A percentile compares a stretch with the other conserved stretches of the same genome.
Conservation (phyloP, 2,888 invertebrate species). For the Ochropleura plecta region DNA sequence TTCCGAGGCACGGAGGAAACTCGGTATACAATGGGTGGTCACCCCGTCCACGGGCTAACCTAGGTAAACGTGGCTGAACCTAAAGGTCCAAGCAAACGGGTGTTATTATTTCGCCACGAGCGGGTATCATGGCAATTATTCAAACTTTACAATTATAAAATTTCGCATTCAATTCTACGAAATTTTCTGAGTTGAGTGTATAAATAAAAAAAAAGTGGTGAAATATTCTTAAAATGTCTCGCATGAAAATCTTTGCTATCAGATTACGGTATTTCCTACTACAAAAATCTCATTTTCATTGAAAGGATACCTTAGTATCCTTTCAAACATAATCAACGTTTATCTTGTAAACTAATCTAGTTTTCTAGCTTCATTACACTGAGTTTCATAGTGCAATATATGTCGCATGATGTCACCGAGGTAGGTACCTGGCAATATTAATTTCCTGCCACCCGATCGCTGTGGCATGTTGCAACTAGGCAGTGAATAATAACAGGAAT, state of each 20-base stretch:
- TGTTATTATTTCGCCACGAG: too few relatives aligned
- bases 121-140: too few relatives aligned
- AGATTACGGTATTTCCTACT: background rate
- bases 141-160: too few relatives aligned
- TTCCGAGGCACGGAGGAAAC: too few relatives aligned
- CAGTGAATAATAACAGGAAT: slow-evolving; percentile 46
- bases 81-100: too few relatives aligned
- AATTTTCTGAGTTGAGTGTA: too few relatives aligned
- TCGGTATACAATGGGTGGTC: too few relatives aligned
- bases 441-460: slow-evolving; percentile 58
- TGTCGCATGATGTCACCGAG: slow-evolving; percentile 31
- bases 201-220: too few relatives aligned
- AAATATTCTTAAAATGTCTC: background rate
- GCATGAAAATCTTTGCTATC: background rate
- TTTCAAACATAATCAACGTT: slow-evolving; percentile 2
- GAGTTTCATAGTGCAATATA: slow-evolving; percentile 37
- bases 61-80: too few relatives aligned
- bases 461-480: slow-evolving; percentile 48
- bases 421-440: slow-evolving; percentile 54
- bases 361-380: slow-evolving; percentile 24
- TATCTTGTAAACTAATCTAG: slow-evolving; percentile 13
- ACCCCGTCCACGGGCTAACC: too few relatives aligned
- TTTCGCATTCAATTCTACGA: too few relatives aligned
- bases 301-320: background rate
- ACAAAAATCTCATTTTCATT: background rate